Percentiles rank a stretch among this genome's conserved stretches.
phyloP scores from a whole-genome alignment of 2,888 invertebrate species.

The Phyllotreta striolata region DNA sequence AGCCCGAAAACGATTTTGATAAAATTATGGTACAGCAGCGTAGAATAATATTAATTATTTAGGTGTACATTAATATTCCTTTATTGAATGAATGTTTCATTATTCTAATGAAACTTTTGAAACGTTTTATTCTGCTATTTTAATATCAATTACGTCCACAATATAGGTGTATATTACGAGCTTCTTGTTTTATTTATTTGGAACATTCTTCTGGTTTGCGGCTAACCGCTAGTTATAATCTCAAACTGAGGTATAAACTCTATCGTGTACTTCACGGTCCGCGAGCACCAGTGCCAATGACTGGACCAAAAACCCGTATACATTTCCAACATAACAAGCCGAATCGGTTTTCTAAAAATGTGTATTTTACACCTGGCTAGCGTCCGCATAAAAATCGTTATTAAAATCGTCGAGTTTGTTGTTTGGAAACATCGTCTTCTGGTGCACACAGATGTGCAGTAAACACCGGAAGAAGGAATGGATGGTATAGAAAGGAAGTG shows the following conservation, averaged over 20 bases:
- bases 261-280: conserved; percentile 52
- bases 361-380: conserved; percentile 7
- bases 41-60: too few species aligned
- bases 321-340: conserved; percentile 17
- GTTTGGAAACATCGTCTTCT: too few species aligned
- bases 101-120: too few species aligned
- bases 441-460: too few species aligned
- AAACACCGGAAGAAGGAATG: too few species aligned
- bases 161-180: conserved; percentile 30
- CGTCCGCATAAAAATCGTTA: conserved; percentile 5
- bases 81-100: too few species aligned
- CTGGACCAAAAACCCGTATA: conserved; percentile 29
- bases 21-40: too few species aligned
- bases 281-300: conserved; percentile 51
- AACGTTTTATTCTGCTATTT: too few species aligned
- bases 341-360: conserved; percentile 11
- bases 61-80: too few species aligned
- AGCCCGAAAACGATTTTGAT: too few species aligned
- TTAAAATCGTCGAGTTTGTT: too few species aligned
- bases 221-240: conserved; percentile 51
- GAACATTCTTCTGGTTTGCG: conserved; percentile 51
- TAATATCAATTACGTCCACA: conserved; percentile 13
- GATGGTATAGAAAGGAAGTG: too few species aligned
- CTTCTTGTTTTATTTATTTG: conserved; percentile 38
- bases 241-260: conserved; percentile 47